Percentiles rank a stretch among this genome's conserved stretches.
phyloP scores from a whole-genome alignment of 1,140 invertebrate genomes.

The Lysiphlebus fabarum region DNA sequence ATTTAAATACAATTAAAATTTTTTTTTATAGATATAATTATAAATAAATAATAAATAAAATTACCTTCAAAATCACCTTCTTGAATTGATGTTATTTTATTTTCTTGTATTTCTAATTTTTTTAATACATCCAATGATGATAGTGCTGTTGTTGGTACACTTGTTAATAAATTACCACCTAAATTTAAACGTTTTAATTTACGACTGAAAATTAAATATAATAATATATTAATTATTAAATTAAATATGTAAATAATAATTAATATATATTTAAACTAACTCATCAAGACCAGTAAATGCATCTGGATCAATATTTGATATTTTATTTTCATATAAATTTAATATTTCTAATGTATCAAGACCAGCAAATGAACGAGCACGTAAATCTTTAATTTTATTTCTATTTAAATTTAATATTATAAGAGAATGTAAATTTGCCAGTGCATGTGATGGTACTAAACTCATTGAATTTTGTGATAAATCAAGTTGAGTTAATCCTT shows the following conservation, averaged over 20 bases:
- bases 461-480: slow-evolving; percentile 76
- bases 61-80: slow-evolving; percentile 82
- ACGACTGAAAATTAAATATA: slow-evolving; percentile 50
- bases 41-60: background rate
- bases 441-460: slow-evolving; percentile 73
- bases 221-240: background rate
- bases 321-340: slow-evolving; percentile 84
- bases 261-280: slow-evolving; percentile 57
- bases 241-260: background rate
- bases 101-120: slow-evolving; percentile 84
- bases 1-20: no score
- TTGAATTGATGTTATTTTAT: slow-evolving; percentile 70
- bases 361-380: slow-evolving; percentile 76
- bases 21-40: no score
- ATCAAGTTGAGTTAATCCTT: slow-evolving; percentile 77
- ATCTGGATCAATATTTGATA: slow-evolving; percentile 71
- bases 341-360: slow-evolving; percentile 82
- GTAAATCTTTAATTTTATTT: slow-evolving; percentile 76
- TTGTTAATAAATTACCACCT: slow-evolving; percentile 75
- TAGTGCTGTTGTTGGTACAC: slow-evolving; percentile 74
- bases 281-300: slow-evolving; percentile 82
- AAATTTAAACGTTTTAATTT: slow-evolving; percentile 82
- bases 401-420: slow-evolving; percentile 87
- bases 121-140: slow-evolving; percentile 74
- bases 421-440: slow-evolving; percentile 75